A percentile compares a stretch with the other conserved stretches of the same genome.
phyloP scores from a whole-genome alignment of 1,140 invertebrate genomes.

The Macrobrachium rosenbergii region DNA sequence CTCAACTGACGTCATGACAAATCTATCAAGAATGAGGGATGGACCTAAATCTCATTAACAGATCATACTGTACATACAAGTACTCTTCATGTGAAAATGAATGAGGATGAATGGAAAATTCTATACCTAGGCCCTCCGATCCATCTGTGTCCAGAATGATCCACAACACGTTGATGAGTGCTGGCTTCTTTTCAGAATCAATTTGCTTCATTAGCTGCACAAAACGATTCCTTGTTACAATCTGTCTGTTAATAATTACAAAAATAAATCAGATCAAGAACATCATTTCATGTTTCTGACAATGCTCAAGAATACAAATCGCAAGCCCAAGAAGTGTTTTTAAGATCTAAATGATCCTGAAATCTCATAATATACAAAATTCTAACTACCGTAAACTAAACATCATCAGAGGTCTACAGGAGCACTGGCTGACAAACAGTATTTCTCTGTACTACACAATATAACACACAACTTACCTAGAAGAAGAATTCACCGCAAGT shows the following conservation, averaged over 20 bases:
- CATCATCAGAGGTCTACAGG: too few species aligned
- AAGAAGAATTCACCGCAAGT: conserved; percentile 5
- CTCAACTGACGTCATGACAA: too few species aligned
- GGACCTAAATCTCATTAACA: too few species aligned
- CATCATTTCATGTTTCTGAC: not conserved
- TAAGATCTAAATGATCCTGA: too few species aligned
- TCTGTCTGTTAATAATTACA: conserved; percentile 52
- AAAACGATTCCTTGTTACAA: conserved; percentile 70
- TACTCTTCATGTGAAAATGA: too few species aligned
- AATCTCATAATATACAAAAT: not conserved
- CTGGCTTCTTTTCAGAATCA: conserved; percentile 68
- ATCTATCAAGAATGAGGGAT: too few species aligned
- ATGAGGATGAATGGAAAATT: not conserved
- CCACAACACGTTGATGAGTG: conserved; percentile 71
- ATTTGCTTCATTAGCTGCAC: conserved; percentile 69
- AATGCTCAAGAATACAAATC: too few species aligned
- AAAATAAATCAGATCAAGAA: conserved; percentile 11
- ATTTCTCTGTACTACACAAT: not conserved
- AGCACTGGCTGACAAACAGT: too few species aligned
- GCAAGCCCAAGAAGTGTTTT: too few species aligned
- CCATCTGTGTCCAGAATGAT: conserved; percentile 71
- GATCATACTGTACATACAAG: too few species aligned
- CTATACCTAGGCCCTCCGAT: conserved; percentile 68
- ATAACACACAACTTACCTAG: conserved; percentile 67
- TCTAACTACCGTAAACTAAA: too few species aligned